Percentiles rank a stretch among this genome's conserved stretches.
phyloP scores from a whole-genome alignment of 2,113 vertebrate genomes.

The Plecotus auritus region DNA sequence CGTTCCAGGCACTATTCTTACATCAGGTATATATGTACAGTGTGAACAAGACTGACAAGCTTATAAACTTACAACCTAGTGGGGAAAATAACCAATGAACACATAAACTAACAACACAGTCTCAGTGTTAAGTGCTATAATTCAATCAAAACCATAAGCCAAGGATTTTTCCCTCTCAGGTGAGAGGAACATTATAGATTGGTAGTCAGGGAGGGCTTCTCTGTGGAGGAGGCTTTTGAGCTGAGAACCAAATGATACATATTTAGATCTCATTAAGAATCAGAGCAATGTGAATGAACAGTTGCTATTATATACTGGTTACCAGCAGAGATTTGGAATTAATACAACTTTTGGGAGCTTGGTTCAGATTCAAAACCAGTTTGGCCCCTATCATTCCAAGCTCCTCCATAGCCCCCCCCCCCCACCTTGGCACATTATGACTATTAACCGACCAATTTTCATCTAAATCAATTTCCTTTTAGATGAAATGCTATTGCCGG shows the following conservation, averaged over 20 bases:
- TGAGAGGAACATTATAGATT: not conserved
- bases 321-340: not conserved
- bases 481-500: not conserved
- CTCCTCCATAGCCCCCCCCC: not conserved
- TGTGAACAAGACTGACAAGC: not conserved
- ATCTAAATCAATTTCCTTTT: not conserved
- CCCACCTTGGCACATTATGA: not conserved
- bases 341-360: not conserved
- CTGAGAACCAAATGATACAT: not conserved
- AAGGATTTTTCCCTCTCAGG: not conserved
- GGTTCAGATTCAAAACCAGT: not conserved
- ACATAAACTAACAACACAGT: not conserved
- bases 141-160: not conserved
- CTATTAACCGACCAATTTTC: not conserved
- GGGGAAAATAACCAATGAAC: not conserved
- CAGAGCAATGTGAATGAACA: not conserved
- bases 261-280: not conserved
- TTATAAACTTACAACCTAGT: not conserved
- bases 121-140: not conserved
- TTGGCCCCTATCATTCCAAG: not conserved
- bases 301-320: not conserved
- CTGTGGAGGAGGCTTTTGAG: constrained; percentile 14
- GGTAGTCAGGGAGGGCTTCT: not conserved
- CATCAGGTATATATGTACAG: not conserved
- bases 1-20: not conserved